Percentiles rank a stretch among this genome's conserved stretches.
Evolutionary conservation across 2,888 invertebrate genomes (phyloP).

Genomic region (Ischnus inquisitorius): DNA sequence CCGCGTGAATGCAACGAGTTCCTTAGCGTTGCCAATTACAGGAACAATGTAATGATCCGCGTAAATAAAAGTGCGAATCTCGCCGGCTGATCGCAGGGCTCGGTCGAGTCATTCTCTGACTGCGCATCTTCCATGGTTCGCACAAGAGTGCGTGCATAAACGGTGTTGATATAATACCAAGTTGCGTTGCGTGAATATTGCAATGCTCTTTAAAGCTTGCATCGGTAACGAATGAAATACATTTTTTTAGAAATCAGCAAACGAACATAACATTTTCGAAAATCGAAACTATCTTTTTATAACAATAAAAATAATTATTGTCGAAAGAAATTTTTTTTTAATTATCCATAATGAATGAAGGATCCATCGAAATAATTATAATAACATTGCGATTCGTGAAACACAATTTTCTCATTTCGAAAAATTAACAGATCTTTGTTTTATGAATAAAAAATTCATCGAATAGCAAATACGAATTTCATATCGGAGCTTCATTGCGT

Average conservation of each 20-base stretch:
- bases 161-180: constrained; percentile 31
- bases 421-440: background rate
- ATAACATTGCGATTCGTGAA: background rate
- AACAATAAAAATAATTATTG: constrained; percentile 1
- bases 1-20: constrained; percentile 18
- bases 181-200: constrained; percentile 31
- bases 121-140: constrained; percentile 29
- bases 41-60: constrained; percentile 42
- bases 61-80: constrained; percentile 42
- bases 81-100: constrained; percentile 1
- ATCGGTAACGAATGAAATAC: constrained; percentile 40
- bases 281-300: background rate
- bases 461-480: background rate
- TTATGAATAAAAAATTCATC: background rate
- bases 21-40: constrained; percentile 37
- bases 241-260: background rate
- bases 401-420: background rate
- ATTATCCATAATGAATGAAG: background rate
- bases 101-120: constrained; percentile 49
- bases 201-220: constrained; percentile 32
- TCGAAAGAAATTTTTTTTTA: too few species aligned
- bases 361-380: constrained; percentile 18
- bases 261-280: background rate
- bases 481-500: background rate
- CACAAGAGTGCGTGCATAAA: background rate